phyloP scores from a whole-genome alignment of 1,140 invertebrate genomes.

The Drosophila fuyamai region DNA sequence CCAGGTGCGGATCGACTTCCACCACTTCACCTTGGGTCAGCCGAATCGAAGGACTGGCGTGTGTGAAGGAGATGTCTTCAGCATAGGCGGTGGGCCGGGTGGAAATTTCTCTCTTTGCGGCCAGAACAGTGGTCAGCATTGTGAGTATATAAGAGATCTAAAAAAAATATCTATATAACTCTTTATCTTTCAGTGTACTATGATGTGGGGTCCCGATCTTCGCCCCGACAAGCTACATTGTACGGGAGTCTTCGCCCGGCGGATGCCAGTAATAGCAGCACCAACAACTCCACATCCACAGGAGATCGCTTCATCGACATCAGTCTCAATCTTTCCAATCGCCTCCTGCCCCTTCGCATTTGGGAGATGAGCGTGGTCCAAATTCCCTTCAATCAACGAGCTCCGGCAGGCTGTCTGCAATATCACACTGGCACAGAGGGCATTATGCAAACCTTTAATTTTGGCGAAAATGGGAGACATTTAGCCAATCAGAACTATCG shows the following conservation, averaged over 20 bases:
- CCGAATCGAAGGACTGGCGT: conserved; percentile 91
- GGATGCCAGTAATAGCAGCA: conserved; percentile 8
- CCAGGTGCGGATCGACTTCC: conserved; percentile 91
- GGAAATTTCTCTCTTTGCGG: conserved; percentile 90
- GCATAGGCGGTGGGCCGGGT: conserved; percentile 86
- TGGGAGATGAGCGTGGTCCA: conserved; percentile 91
- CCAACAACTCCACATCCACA: conserved; percentile 12
- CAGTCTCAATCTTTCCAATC: conserved; percentile 85
- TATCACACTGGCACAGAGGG: conserved; percentile 87
- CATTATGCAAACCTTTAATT: conserved; percentile 90
- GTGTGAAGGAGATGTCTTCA: conserved; percentile 90
- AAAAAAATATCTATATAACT: too few species aligned
- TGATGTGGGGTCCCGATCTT: conserved; percentile 86
- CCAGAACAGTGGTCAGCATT: conserved; percentile 92
- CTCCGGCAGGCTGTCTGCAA: conserved; percentile 90
- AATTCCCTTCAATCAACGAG: conserved; percentile 89
- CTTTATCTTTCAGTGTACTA: conserved; percentile 87
- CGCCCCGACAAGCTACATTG: conserved; percentile 67
- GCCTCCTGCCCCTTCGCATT: conserved; percentile 87
- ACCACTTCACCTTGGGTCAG: conserved; percentile 92
- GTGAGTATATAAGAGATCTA: conserved; percentile 85
- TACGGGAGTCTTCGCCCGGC: conserved; percentile 70
- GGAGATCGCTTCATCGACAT: conserved; percentile 68
- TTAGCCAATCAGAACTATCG: conserved; percentile 91
- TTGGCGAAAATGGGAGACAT: conserved; percentile 91